phyloP scores from a whole-genome alignment of 2,888 invertebrate species.

The Mesorhabditis sp. region DNA sequence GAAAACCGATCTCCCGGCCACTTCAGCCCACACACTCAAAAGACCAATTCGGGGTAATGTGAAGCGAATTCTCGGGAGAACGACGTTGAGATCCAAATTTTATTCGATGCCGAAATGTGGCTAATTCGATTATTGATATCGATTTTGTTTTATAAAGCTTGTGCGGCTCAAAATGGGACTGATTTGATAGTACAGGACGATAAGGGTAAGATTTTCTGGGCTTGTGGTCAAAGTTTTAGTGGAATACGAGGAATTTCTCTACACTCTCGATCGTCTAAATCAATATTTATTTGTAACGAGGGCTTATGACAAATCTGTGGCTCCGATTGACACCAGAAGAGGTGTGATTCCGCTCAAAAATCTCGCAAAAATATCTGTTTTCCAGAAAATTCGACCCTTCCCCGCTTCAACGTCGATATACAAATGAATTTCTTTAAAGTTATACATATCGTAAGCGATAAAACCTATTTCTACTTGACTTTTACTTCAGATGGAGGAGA shows the following conservation, averaged over 20 bases:
- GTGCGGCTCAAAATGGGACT: background rate
- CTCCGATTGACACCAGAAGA: background rate
- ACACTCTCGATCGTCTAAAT: background rate
- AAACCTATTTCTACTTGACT: no score
- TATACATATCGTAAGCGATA: background rate
- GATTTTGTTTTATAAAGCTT: background rate
- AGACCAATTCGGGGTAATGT: no score
- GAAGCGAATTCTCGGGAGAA: no score
- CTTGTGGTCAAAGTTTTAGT: background rate
- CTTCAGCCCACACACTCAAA: no score
- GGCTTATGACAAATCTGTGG: background rate
- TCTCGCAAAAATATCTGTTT: background rate
- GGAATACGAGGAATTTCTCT: background rate
- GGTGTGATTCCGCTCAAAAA: background rate
- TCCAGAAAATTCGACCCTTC: slow-evolving; percentile 3
- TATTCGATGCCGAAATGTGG: no score
- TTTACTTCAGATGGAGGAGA: background rate
- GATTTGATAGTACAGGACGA: background rate
- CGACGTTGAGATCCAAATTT: no score
- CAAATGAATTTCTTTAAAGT: background rate
- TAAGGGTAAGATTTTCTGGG: background rate
- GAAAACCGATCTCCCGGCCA: no score
- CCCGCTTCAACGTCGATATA: slow-evolving; percentile 2
- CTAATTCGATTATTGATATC: no score
- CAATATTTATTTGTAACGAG: background rate